A percentile compares a stretch with the other conserved stretches of the same genome.
Evolutionary conservation across 2,113 vertebrate genomes (phyloP).

Genomic region (Myotis yumanensis): DNA sequence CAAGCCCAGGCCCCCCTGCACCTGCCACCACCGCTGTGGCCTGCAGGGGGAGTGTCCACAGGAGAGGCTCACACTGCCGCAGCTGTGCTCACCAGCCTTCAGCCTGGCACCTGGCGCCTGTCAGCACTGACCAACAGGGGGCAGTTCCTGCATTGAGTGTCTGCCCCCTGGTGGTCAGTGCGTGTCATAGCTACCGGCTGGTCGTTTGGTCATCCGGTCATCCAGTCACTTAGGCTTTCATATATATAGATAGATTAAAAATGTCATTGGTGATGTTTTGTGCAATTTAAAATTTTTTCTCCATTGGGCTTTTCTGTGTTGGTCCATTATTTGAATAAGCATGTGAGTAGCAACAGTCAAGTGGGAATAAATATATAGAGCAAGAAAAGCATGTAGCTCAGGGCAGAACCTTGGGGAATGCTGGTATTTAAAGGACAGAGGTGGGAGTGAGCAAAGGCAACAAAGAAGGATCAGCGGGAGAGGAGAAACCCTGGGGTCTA

Average conservation of each 20-base stretch:
- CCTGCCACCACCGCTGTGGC: too few species aligned
- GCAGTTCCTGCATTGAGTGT: too few species aligned
- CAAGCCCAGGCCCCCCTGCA: too few species aligned
- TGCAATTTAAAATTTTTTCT: not conserved
- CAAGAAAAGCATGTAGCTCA: conserved; percentile 44
- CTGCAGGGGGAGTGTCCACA: too few species aligned
- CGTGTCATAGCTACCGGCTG: too few species aligned
- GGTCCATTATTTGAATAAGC: conserved; percentile 31
- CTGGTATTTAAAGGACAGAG: conserved; percentile 16
- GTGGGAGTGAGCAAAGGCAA: not conserved
- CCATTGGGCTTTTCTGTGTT: not conserved
- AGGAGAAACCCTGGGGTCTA: not conserved
- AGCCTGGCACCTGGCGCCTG: too few species aligned
- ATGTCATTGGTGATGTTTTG: not conserved
- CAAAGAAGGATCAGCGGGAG: not conserved
- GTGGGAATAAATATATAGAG: conserved; percentile 37
- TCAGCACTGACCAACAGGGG: too few species aligned
- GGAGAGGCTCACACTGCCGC: too few species aligned
- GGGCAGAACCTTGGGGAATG: conserved; percentile 41
- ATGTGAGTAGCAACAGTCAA: not conserved
- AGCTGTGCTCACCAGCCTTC: too few species aligned
- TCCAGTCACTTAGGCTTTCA: too few species aligned
- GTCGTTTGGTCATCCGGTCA: too few species aligned
- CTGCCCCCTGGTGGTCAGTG: too few species aligned
- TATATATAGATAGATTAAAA: not conserved